Evolutionary conservation across 1,140 invertebrate species (phyloP), one percentile per base, ranked within the genome.

Genomic region (Mamestra configurata): DNA sequence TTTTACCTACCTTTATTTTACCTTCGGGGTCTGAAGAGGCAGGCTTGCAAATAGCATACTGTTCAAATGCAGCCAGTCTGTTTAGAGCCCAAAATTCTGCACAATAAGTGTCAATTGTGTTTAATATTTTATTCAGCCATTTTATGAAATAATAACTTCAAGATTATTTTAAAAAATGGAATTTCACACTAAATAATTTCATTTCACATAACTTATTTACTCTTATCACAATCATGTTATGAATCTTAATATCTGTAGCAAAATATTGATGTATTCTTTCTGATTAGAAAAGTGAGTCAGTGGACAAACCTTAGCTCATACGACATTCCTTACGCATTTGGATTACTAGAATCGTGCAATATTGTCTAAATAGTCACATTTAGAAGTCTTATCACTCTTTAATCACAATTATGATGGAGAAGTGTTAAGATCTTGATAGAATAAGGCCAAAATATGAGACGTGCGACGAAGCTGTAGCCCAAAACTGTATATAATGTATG

Each of bases 401-500:
- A 40, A 43, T 66, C 35, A 40, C 61, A 66, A 22, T 18, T 40
- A 72, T 72, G 70, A 72, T 53, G 11, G 24, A 31, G 20, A 49
- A 15, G 43, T 70, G 66, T 70, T 57, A 64, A 70, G 66, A 70
- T 70, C 66, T n/a, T 46, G 66, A 27, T 70, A 70, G 40, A 15
- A n/a, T 70, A 70, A 70, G 66, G 66, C 66, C 66, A 70, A 70
- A 70, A 20, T 55, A 55, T 53, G 27, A 46, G 31, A 75, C 40
- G 71, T 75, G 35, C 37, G 37, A 31, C 13, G 15, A 64, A 64
- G 73, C 73, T 77, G 37, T 27, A 8, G 20, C 20, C 57, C 73
- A 46, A 76, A 73, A 64, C 73, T 77, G 71, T 75, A 75, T 49
- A 77, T 64, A 64, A 77, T 49, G 57, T 49, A 73, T 77, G 57